Base-by-base conservation (phyloP, 2,797 vertebrate species). In the Chelidonichthys spinosus region DNA sequence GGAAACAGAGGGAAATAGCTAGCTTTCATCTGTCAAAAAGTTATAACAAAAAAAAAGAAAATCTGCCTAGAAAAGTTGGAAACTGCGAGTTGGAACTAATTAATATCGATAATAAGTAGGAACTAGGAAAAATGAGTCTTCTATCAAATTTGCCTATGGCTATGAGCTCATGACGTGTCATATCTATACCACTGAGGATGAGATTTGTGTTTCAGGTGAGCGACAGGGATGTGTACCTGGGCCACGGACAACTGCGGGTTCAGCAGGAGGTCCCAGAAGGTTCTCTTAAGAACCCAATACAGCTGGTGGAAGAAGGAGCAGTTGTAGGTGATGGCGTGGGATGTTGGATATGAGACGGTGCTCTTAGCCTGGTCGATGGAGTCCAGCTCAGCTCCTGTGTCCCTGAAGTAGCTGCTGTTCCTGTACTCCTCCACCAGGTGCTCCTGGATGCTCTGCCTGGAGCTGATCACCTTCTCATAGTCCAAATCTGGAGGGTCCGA, bases 211-310 rank as follows among this genome's bases (percentile, higher is more conserved):
- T 75, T 11, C 11, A 33, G 35, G 5, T 25, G 46, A 42, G 39
- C 37, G 17, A 13, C 17, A 14, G 17, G 0, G 15, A 4, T 17
- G 44, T 43, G 13, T 79, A 99, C 97, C 97, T 99, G 96, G 18
- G 97, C 96, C 79, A 98, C 81, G 2, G 97, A 99, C 3, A 96
- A 95, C 86, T 98, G 96, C 7, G 97, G 97, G 81, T 95, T 97
- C 65, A 98, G 81, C 76, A 97, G 42, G 37, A 98, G 88, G 71
- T 97, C 97, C 93, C 94, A 96, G 79, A 97, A 96, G 0, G 96
- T 96, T 84, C 97, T 96, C 55, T 68, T 95, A 1, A 95, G 90
- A 71, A 99, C 94, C 97, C 96, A 99, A 25, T 77, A 92, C 15
- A 99, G 91, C 89, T 99, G 98, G 63, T 97, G 96, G 42, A 91